These are phyloP conservation scores for Rhizomys pruinosus DNA, from an alignment of 2,113 vertebrate species.

Conservation along the genomic window DNA sequence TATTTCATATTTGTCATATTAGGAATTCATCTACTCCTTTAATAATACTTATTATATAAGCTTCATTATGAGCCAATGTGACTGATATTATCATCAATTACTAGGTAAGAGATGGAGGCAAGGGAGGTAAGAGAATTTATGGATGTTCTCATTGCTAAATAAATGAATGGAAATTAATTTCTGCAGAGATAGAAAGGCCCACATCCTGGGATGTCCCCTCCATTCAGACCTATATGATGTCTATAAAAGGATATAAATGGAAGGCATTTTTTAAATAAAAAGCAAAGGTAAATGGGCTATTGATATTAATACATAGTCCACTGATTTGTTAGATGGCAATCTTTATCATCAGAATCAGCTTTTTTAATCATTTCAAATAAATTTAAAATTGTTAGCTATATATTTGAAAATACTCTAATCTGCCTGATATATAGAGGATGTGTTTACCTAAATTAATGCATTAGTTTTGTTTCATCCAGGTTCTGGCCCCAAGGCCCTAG, in stretches of 20 bases:
- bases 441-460: not conserved
- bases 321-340: not conserved
- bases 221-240: not conserved
- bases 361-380: slow-evolving; percentile 1
- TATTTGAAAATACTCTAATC: not conserved
- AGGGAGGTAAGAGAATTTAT: not conserved
- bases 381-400: not conserved
- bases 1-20: not conserved
- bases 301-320: not conserved
- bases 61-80: not conserved
- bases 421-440: not conserved
- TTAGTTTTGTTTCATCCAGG: not conserved
- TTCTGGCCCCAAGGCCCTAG: not conserved
- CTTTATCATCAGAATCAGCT: not conserved
- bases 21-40: not conserved
- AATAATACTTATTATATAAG: not conserved
- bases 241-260: not conserved
- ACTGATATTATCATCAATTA: not conserved
- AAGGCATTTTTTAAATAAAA: not conserved
- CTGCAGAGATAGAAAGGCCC: not conserved
- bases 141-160: not conserved
- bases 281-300: not conserved
- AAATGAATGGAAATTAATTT: not conserved
- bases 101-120: not conserved
- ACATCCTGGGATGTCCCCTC: not conserved